These are phyloP conservation scores for Phrynosoma blainvillii DNA, from an alignment of 2,113 vertebrate species.

Conservation along the genomic window DNA sequence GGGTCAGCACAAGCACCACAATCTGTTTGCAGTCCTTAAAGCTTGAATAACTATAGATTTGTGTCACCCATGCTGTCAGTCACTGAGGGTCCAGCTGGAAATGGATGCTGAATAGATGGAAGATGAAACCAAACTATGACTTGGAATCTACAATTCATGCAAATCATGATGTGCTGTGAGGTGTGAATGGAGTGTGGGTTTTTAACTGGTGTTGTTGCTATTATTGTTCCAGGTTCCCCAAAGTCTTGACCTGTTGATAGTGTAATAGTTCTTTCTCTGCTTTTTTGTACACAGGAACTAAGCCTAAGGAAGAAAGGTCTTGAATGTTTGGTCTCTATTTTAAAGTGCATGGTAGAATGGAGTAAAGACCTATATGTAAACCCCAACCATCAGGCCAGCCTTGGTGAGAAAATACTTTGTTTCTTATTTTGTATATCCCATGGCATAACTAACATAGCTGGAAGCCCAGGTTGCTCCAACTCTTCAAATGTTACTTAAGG, in stretches of 20 bases:
- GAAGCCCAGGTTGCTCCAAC: neutral
- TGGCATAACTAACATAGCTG: neutral
- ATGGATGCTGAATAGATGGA: neutral
- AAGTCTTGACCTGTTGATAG: neutral
- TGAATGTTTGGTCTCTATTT: constrained; percentile 95
- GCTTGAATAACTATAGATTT: neutral
- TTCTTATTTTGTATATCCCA: neutral
- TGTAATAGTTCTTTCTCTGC: neutral
- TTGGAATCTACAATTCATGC: neutral
- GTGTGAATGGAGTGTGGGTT: neutral
- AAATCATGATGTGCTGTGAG: neutral
- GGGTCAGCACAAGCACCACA: neutral
- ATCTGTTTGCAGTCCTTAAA: neutral
- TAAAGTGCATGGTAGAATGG: constrained; percentile 99
- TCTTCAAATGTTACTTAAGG: neutral
- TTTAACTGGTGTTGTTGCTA: neutral
- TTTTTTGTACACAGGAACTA: constrained; percentile 82
- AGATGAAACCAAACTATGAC: neutral
- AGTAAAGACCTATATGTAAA: constrained; percentile 98
- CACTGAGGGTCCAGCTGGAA: neutral
- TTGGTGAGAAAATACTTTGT: constrained; percentile 80
- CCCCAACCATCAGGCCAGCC: constrained; percentile 91
- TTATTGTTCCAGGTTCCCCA: neutral
- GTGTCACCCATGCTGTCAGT: neutral
- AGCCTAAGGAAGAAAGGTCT: constrained; percentile 97